Conservation (phyloP, 2,797 vertebrate species). For the Bovichtus diacanthus region DNA sequence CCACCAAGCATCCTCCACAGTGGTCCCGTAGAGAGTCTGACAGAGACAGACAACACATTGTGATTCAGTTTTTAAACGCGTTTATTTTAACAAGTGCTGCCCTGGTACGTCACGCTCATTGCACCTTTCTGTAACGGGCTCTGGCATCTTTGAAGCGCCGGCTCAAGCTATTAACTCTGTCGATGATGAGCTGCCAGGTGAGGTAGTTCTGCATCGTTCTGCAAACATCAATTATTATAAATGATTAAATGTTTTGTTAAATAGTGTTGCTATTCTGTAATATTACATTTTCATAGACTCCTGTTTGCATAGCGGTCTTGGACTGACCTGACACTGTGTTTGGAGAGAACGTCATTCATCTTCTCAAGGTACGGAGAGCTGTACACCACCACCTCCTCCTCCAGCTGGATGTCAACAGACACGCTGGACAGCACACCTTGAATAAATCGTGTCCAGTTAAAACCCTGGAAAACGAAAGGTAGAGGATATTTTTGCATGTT, state of each 20-base stretch:
- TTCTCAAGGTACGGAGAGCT: slow-evolving; percentile 92
- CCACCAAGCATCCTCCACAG: slow-evolving; percentile 94
- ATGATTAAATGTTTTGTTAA: not conserved
- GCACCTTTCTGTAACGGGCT: slow-evolving; percentile 93
- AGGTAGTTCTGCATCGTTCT: slow-evolving; percentile 98
- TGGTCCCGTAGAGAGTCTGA: slow-evolving; percentile 93
- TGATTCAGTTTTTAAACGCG: not conserved
- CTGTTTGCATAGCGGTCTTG: not conserved
- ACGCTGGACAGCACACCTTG: slow-evolving; percentile 91
- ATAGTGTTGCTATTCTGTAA: not conserved
- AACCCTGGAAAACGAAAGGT: slow-evolving; percentile 84
- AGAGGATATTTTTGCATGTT: not conserved
- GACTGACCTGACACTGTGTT: slow-evolving; percentile 89
- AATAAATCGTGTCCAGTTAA: slow-evolving; percentile 95
- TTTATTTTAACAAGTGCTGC: not conserved
- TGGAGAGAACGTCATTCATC: slow-evolving; percentile 87
- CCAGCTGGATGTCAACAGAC: slow-evolving; percentile 80
- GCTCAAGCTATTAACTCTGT: slow-evolving; percentile 92
- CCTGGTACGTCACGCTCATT: not conserved
- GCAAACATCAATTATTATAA: slow-evolving; percentile 16
- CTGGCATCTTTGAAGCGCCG: slow-evolving; percentile 93
- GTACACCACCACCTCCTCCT: slow-evolving; percentile 95
- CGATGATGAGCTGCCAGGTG: slow-evolving; percentile 92
- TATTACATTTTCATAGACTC: not conserved
- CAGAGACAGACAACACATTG: slow-evolving; percentile 28